Evolutionary conservation across 2,113 vertebrate species (phyloP), one percentile per base, ranked within the genome.

Genomic region (Perca fluviatilis): DNA sequence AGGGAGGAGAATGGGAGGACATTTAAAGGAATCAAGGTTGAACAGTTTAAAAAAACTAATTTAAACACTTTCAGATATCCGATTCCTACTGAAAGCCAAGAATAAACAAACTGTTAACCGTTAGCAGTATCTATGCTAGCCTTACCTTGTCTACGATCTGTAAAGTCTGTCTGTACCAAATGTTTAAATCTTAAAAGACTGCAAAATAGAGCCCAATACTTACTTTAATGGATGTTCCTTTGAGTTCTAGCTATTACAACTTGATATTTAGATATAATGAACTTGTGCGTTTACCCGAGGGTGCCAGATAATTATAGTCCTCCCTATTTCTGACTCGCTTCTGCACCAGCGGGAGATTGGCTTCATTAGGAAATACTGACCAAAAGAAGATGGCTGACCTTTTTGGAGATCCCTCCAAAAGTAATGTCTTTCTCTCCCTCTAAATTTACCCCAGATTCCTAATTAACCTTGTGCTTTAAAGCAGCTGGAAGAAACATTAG

Each of bases 361-460:
- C 88, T 94, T 95, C 94, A 95, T 95, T 94, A 94, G 88, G 87
- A 92, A 79, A 85, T n/a, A 79, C 84, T 93, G 93, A 92, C 93
- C 92, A 88, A 84, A 82, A 89, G 83, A 88, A 90, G 89, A 83
- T 68, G 79, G 66, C 83, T 92, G 92, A 95, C 93, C 91, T 93
- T 90, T 90, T 80, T 57, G 61, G 69, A 83, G 76, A 74, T 78
- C 74, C 80, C 63, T 66, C 56, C 58, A 83, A 86, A 91, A 86
- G 36, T 11, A 56, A 71, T 65, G 64, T 65, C 51, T 65, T 33
- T 68, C 21, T 64, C 49, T 57, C 33, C 47, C 51, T 83, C 58
- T 62, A 56, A 50, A 66, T 74, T 64, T 46, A 58, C 47, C 79
- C 80, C 43, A 23, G 65, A 68, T 70, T 53, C 66, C 79, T 80